Base-by-base conservation (phyloP, 2,797 vertebrate species). In the Anguilla obscura region DNA sequence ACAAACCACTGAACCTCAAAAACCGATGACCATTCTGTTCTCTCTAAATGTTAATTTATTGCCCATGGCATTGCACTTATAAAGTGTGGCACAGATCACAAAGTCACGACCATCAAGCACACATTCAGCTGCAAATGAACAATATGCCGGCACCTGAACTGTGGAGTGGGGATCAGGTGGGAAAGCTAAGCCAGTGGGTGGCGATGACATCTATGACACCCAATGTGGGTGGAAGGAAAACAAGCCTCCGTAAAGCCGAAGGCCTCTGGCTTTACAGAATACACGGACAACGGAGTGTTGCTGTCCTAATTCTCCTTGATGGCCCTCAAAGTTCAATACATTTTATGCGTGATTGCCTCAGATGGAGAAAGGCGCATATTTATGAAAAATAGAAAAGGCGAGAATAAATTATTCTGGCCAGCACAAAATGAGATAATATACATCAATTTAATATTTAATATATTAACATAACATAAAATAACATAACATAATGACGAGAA, bases 31-130 rank as follows among this genome's bases (percentile, higher is more conserved):
- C 58, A 87, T 84, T 83, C 21, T 63, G 50, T 87, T 87, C 60
- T 66, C 50, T 84, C 60, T 69, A 63, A 50, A 71, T 56, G 45
- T 50, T 36, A 60, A 36, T 84, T 87, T 84, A 87, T 58, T 83
- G 82, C 83, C 83, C 79, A 87, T 83, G 27, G 76, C n/a, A 33
- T 58, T 54, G 36, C 40, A 87, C 86, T 87, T 63, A 27, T 56
- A 16, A 14, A 56, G 54, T 56, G 66, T 76, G 14, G 12, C 21
- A 40, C 87, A 48, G 40, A 48, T 87, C 79, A 84, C 58, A 87
- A 87, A 88, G 63, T 24, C 27, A 52, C 79, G 12, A 33, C 9
- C 69, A 36, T 76, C 71, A 76, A 36, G 30, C 71, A 30, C 27
- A 74, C 27, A 63, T 27, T 69, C 24, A 74, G 1, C n/a, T 30